Percentiles rank a stretch among this genome's conserved stretches.
phyloP scores from a whole-genome alignment of 2,113 vertebrate species.

The Oreocharis arfaki region DNA sequence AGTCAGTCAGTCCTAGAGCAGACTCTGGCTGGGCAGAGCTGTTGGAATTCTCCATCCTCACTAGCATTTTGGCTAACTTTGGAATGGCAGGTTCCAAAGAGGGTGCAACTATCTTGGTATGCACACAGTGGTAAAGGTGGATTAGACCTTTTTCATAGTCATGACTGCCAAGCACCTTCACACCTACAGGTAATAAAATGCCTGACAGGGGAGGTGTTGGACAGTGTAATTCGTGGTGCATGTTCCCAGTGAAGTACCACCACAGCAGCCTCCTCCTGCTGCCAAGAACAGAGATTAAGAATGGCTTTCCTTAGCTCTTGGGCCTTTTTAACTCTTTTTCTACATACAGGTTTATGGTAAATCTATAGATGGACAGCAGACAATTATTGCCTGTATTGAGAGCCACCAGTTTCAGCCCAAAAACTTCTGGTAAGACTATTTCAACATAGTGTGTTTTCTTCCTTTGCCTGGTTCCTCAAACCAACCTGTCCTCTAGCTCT shows the following conservation, averaged over 20 bases:
- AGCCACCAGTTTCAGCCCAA: slow-evolving; percentile 95
- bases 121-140: not conserved
- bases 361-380: slow-evolving; percentile 93
- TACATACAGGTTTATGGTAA: slow-evolving; percentile 90
- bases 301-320: not conserved
- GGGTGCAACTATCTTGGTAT: not conserved
- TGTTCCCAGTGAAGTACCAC: not conserved
- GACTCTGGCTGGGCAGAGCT: not conserved
- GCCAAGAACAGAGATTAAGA: not conserved
- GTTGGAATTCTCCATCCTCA: not conserved
- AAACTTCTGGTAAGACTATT: slow-evolving; percentile 90
- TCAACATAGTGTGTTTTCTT: not conserved
- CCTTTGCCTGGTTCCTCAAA: not conserved
- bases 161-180: not conserved
- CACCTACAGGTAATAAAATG: not conserved
- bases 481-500: not conserved
- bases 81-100: not conserved
- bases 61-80: not conserved
- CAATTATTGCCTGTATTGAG: slow-evolving; percentile 94
- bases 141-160: not conserved
- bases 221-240: rapidly evolving
- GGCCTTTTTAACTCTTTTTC: slow-evolving; percentile 23
- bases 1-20: not conserved
- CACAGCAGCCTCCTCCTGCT: not conserved
- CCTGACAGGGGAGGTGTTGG: not conserved